Evolutionary conservation across 1,140 invertebrate genomes (phyloP).

Genomic region (Gonatopus flavifemur): DNA sequence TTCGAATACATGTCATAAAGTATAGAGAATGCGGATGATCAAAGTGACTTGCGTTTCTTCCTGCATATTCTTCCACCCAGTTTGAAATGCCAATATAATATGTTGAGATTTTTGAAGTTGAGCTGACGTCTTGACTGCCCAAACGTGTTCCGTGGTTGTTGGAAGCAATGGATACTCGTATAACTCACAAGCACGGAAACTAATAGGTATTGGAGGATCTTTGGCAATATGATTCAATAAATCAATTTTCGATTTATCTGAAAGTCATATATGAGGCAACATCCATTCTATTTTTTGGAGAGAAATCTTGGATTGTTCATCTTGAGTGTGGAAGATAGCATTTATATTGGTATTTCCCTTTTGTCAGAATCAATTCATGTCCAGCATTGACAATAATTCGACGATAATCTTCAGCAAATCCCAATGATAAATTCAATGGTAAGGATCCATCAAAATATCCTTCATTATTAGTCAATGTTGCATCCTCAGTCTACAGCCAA

Average conservation of each 20-base stretch:
- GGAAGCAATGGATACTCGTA: constrained; percentile 42
- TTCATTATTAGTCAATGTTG: background rate
- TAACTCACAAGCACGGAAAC: constrained; percentile 42
- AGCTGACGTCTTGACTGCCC: constrained; percentile 22
- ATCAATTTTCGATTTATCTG: constrained; percentile 24
- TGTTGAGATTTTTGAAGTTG: constrained; percentile 25
- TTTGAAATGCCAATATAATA: constrained; percentile 30
- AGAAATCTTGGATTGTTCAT: constrained; percentile 17
- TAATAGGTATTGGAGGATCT: constrained; percentile 27
- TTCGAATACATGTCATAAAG: too few species aligned
- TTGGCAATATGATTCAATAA: constrained; percentile 27
- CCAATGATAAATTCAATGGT: constrained; percentile 45
- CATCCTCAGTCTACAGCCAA: too few species aligned
- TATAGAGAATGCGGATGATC: too few species aligned
- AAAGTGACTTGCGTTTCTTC: too few species aligned
- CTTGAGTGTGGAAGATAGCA: constrained; percentile 8
- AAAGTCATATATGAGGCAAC: constrained; percentile 25
- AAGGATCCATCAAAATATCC: constrained; percentile 46
- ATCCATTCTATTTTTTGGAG: constrained; percentile 25
- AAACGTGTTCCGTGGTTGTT: constrained; percentile 24
- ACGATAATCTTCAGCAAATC: constrained; percentile 56
- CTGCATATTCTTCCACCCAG: constrained; percentile 22
- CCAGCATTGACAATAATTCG: constrained; percentile 52
- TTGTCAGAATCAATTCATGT: constrained; percentile 53
- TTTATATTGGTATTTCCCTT: constrained; percentile 38